These are phyloP conservation scores for Anoura caudifer DNA, from an alignment of 2,113 vertebrate species.

Conservation along the genomic window DNA sequence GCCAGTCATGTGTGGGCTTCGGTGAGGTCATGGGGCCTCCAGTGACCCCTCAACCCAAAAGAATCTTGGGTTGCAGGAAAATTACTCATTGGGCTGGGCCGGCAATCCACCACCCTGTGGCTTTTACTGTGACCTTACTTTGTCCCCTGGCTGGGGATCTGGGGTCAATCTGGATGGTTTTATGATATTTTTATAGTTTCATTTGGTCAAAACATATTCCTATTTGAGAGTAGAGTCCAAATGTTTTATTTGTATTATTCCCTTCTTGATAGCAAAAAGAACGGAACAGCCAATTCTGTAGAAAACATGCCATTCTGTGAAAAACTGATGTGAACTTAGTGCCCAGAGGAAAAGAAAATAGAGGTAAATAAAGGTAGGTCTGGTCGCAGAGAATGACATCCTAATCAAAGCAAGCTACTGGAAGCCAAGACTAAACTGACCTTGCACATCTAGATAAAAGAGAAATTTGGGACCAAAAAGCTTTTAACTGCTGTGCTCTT, in stretches of 20 bases:
- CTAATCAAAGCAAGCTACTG: background rate
- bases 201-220: background rate
- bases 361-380: background rate
- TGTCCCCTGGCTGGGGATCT: background rate
- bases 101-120: background rate
- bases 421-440: background rate
- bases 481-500: background rate
- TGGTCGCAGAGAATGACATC: background rate
- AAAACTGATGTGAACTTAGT: background rate
- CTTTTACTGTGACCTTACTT: background rate
- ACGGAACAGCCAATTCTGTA: background rate
- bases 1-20: background rate
- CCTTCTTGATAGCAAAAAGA: background rate
- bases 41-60: background rate
- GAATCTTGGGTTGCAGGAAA: background rate
- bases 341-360: background rate
- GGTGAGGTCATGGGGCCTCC: background rate
- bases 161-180: background rate
- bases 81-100: background rate
- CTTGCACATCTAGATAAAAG: background rate
- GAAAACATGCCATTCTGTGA: background rate
- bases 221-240: background rate
- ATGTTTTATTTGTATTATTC: conserved; percentile 20
- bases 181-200: background rate
- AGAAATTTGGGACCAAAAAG: background rate